Base-by-base conservation (phyloP, 1,140 invertebrate species). In the Ips nitidus region DNA sequence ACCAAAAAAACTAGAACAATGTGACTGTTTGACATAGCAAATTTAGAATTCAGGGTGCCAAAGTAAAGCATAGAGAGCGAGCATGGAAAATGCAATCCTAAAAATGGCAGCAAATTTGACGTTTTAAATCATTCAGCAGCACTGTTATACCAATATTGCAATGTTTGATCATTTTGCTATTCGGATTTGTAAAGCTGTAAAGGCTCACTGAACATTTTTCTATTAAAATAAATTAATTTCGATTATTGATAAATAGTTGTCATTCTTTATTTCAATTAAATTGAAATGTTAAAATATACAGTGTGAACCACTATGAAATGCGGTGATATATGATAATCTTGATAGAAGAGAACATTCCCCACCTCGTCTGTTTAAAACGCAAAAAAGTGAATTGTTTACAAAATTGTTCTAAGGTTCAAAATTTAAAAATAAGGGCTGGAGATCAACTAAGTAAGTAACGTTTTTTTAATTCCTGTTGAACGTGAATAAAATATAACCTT, bases 71-170 rank as follows among this genome's bases (percentile, higher is more conserved):
- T 6, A 41, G 22, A 38, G 38, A 41, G 56, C 45, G 22, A 50
- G 45, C 45, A 50, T 22, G 22, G 41, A 58, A 41, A 58, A 5
- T 3, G 56, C 38, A 58, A 7, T 1, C 36, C 22, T 4, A 53
- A 36, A 58, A 58, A 58, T 41, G 56, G 40, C 56, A 41, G 4
- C 7, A 6, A 39, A 57, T 57, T 57, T 57, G 55, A 57, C 55
- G 39, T 57, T 57, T 57, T 57, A 39, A 57, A 57, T 39, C n/a
- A 57, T 57, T 57, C 22, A 57, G 37, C 5, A 56, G 7, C 2
- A 41, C 40, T 41, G 38, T 58, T 58, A 40, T 41, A 4, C 56
- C 56, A 41, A 41, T 58, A 41, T 41, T 7, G 40, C 38, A 38
- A 7, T 56, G 53, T 56, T 56, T 56, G 36, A 56, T 56, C 39